These are phyloP conservation scores for Siniperca chuatsi DNA, from an alignment of 2,113 vertebrate species.

Conservation along the genomic window DNA sequence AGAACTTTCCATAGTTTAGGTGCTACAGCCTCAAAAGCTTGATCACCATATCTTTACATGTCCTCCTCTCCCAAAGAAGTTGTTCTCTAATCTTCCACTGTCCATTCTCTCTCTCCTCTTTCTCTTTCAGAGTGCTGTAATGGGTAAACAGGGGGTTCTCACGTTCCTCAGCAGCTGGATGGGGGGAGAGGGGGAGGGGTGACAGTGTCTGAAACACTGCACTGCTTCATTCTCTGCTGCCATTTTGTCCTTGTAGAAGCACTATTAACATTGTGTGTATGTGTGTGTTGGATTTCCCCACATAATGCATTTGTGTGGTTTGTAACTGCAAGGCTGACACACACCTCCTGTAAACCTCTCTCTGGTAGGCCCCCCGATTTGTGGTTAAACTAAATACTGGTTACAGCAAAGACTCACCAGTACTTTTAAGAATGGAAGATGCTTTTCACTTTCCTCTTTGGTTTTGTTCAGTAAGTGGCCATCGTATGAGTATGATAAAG, in stretches of 20 bases:
- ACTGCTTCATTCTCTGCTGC: slow-evolving; percentile 42
- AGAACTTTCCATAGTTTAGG: no score
- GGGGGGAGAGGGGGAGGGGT: slow-evolving; percentile 10
- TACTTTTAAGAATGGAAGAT: neutral
- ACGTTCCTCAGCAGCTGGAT: slow-evolving; percentile 57
- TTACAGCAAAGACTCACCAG: neutral
- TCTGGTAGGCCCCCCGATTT: neutral
- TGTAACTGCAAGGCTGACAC: neutral
- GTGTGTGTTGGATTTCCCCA: neutral
- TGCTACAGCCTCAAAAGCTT: no score
- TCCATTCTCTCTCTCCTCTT: neutral
- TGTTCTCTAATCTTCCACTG: slow-evolving; percentile 16
- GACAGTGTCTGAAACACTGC: slow-evolving; percentile 20
- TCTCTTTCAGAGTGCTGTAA: slow-evolving; percentile 9
- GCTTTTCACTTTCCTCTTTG: neutral
- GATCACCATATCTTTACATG: neutral
- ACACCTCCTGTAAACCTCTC: neutral
- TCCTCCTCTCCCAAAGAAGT: slow-evolving; percentile 7
- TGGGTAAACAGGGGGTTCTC: slow-evolving; percentile 45
- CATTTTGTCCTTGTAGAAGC: slow-evolving; percentile 48
- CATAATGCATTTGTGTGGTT: slow-evolving; percentile 21
- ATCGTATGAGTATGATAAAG: no score
- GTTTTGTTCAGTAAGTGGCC: neutral
- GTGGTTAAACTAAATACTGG: slow-evolving; percentile 17
- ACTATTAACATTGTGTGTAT: slow-evolving; percentile 25